These are phyloP conservation scores for Platichthys stellatus DNA, from an alignment of 2,113 vertebrate genomes.

Conservation along the genomic window DNA sequence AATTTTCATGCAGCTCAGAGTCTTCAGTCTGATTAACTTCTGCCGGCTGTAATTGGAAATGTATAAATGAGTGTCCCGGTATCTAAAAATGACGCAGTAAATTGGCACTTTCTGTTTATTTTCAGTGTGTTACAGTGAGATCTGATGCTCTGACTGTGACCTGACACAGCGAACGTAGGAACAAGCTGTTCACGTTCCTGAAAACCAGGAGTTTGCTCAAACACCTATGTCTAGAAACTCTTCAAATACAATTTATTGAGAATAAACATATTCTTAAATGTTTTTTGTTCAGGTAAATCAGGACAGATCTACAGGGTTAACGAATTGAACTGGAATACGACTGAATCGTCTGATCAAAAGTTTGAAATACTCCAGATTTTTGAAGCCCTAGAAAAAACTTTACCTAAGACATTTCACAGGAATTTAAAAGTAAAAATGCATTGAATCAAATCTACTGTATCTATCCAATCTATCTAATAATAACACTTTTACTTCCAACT, in stretches of 20 bases:
- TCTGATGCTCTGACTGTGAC: conserved; percentile 23
- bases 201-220: neutral
- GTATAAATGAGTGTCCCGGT: conserved; percentile 28
- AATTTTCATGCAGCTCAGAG: conserved; percentile 24
- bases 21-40: conserved; percentile 41
- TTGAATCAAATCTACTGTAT: conserved; percentile 28
- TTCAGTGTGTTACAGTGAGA: conserved; percentile 21
- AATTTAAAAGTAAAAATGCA: conserved; percentile 40
- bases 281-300: neutral
- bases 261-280: neutral
- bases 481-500: conserved; percentile 23
- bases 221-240: neutral
- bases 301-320: neutral
- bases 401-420: conserved; percentile 49
- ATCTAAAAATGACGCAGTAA: conserved; percentile 23
- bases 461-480: conserved; percentile 46
- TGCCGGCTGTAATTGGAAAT: conserved; percentile 33
- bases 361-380: conserved; percentile 48
- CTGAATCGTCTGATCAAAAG: conserved; percentile 9
- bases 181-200: neutral
- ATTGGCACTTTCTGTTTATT: conserved; percentile 18
- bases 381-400: conserved; percentile 25
- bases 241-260: neutral
- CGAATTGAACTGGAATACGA: conserved; percentile 2
- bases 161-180: neutral